phyloP scores from a whole-genome alignment of 2,113 vertebrate genomes.

The Catharus minimus region DNA sequence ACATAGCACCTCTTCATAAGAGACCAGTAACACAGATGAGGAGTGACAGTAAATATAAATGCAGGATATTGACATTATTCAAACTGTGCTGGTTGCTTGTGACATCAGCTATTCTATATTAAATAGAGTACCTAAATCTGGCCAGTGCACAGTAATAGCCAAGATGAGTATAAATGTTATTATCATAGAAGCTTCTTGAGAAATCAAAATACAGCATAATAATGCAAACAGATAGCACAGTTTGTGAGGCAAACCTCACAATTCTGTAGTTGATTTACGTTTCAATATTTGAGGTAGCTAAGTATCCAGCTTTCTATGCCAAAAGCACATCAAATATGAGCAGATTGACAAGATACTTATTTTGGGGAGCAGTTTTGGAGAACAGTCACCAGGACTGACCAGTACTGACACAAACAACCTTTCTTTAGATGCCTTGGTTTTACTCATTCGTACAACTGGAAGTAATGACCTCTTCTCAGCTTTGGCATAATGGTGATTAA shows the following conservation, averaged over 20 bases:
- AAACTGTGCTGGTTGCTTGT: neutral
- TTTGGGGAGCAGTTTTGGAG: neutral
- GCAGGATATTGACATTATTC: neutral
- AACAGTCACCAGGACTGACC: neutral
- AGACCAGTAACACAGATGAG: neutral
- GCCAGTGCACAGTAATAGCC: neutral
- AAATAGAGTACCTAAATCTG: neutral
- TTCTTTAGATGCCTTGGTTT: neutral
- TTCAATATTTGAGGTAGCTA: neutral
- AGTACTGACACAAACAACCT: neutral
- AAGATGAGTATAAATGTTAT: neutral
- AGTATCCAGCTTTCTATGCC: neutral
- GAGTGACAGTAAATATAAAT: neutral
- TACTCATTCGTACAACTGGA: slow-evolving; percentile 33
- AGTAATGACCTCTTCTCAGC: slow-evolving; percentile 30
- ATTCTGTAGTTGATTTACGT: neutral
- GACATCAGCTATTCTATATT: neutral
- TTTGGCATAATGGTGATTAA: slow-evolving; percentile 12
- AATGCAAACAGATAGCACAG: neutral
- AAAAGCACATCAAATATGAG: neutral
- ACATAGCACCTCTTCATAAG: fast-evolving
- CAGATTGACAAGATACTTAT: slow-evolving; percentile 9
- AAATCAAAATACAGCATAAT: neutral
- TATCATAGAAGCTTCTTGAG: neutral
- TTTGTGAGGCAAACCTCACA: neutral